A percentile compares a stretch with the other conserved stretches of the same genome.
Evolutionary conservation across 2,797 vertebrate species (phyloP).

Genomic region (Hozukius guyotensis): DNA sequence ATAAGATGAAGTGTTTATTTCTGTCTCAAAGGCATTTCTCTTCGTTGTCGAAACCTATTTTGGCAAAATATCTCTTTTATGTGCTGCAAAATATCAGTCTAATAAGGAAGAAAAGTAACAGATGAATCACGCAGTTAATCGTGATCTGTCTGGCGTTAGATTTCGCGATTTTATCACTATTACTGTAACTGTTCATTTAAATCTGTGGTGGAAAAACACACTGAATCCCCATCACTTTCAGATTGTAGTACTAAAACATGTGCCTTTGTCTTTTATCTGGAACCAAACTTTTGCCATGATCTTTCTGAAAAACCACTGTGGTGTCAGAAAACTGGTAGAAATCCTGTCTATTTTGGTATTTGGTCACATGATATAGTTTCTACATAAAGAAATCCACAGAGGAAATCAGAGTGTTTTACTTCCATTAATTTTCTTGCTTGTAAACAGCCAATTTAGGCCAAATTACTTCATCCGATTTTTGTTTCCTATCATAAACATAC

Average conservation of each 20-base stretch:
- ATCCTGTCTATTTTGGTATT: constrained; percentile 6
- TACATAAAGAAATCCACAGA: not conserved
- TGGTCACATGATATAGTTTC: not conserved
- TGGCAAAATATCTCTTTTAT: not conserved
- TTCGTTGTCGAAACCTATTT: not conserved
- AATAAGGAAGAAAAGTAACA: not conserved
- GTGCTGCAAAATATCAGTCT: constrained; percentile 5
- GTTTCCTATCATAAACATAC: not conserved
- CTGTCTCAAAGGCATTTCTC: constrained; percentile 35
- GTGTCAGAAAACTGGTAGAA: not conserved
- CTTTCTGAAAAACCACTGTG: not conserved
- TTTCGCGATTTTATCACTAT: not conserved
- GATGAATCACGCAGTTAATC: not conserved
- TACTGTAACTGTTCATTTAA: constrained; percentile 1
- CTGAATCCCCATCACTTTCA: not conserved
- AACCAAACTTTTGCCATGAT: not conserved
- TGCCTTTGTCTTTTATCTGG: not conserved
- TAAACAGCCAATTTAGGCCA: not conserved
- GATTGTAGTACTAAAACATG: not conserved
- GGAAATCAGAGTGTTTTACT: not conserved
- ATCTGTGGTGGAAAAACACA: not conserved
- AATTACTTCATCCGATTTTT: not conserved
- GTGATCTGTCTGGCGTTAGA: not conserved
- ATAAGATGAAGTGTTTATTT: constrained; percentile 46
- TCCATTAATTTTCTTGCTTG: not conserved